Evolutionary conservation across 2,888 invertebrate genomes (phyloP).

Genomic region (Clunio marinus): DNA sequence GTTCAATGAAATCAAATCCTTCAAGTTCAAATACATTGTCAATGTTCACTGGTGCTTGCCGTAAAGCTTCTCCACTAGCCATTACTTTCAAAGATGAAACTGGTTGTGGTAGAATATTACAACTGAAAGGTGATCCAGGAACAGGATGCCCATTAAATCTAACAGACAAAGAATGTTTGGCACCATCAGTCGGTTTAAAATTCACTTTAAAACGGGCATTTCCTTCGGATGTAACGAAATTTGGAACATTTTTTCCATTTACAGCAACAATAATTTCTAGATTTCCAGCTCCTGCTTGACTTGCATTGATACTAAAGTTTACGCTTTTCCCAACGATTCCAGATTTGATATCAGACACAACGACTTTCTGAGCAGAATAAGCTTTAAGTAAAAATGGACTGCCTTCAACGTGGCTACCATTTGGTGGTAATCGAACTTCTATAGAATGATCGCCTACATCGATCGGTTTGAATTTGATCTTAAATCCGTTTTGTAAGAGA

Average conservation of each 20-base stretch:
- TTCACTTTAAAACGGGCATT: conserved; percentile 92
- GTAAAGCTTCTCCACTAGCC: conserved; percentile 49
- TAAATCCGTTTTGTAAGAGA: conserved; percentile 51
- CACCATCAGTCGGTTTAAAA: conserved; percentile 93
- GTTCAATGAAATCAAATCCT: conserved; percentile 58
- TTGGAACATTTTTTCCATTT: conserved; percentile 93
- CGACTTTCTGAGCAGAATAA: conserved; percentile 92
- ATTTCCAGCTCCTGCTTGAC: conserved; percentile 87
- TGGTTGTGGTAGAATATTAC: conserved; percentile 63
- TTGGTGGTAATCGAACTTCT: conserved; percentile 61
- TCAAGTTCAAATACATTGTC: conserved; percentile 59
- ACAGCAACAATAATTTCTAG: conserved; percentile 97
- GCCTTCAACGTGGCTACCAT: conserved; percentile 82
- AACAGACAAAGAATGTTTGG: conserved; percentile 86
- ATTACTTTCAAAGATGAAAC: conserved; percentile 58
- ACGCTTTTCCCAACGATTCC: conserved; percentile 89
- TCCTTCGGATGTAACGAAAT: conserved; percentile 95
- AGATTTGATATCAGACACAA: conserved; percentile 86
- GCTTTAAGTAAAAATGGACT: conserved; percentile 95
- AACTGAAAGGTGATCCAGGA: conserved; percentile 91
- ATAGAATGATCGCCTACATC: conserved; percentile 93
- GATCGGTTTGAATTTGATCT: conserved; percentile 71
- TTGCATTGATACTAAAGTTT: conserved; percentile 85
- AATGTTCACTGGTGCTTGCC: conserved; percentile 50
- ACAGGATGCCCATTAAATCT: conserved; percentile 72